A percentile compares a stretch with the other conserved stretches of the same genome.
phyloP scores from a whole-genome alignment of 2,797 vertebrate species.

The Tamandua tetradactyla region DNA sequence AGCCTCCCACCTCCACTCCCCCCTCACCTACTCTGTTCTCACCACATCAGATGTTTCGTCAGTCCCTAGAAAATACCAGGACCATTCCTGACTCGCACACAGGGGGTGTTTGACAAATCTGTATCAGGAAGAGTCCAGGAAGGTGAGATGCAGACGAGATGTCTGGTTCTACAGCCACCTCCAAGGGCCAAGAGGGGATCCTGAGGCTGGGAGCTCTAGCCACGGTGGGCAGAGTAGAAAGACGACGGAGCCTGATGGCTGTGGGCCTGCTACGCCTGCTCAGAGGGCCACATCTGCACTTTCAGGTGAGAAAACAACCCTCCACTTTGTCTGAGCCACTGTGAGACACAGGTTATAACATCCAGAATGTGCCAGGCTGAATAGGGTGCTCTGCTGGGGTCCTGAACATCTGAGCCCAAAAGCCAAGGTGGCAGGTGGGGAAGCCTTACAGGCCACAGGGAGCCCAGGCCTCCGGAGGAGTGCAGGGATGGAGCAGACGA shows the following conservation, averaged over 20 bases:
- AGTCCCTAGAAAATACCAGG: not conserved
- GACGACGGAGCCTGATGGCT: not conserved
- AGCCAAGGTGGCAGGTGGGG: too few species aligned
- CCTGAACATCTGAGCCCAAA: too few species aligned
- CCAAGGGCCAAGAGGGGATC: not conserved
- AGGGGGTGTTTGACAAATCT: not conserved
- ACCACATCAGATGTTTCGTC: not conserved
- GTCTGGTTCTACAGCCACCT: not conserved
- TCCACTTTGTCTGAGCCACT: not conserved
- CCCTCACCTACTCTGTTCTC: too few species aligned
- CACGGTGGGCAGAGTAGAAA: not conserved
- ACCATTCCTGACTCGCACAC: rapidly evolving
- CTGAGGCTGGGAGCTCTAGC: not conserved
- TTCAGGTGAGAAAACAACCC: not conserved
- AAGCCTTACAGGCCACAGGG: too few species aligned
- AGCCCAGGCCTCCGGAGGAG: too few species aligned
- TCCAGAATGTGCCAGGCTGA: too few species aligned
- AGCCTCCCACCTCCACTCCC: too few species aligned
- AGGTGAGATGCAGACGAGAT: too few species aligned
- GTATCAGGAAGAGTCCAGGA: not conserved
- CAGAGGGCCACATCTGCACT: not conserved
- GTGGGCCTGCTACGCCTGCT: not conserved
- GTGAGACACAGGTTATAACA: too few species aligned
- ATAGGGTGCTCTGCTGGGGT: too few species aligned
- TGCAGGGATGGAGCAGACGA: too few species aligned